Evolutionary conservation across 1,140 invertebrate genomes (phyloP).

Genomic region (Patella vulgata): DNA sequence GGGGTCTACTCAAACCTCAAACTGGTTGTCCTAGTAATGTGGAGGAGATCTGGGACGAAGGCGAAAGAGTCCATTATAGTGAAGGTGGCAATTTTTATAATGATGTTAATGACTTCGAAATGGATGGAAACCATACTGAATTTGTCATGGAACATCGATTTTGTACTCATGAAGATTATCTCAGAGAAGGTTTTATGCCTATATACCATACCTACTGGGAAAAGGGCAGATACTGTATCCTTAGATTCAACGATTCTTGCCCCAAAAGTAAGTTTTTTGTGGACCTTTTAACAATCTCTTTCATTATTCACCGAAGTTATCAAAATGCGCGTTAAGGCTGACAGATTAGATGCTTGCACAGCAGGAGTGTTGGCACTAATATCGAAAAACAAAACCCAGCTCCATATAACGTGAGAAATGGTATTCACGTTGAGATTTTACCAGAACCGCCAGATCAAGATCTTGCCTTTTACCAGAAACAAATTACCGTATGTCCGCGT

Average conservation of each 20-base stretch:
- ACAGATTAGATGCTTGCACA: too few species aligned
- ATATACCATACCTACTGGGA: conserved; percentile 38
- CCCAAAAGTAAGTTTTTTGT: conserved; percentile 23
- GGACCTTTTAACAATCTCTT: background rate
- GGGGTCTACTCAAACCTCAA: conserved; percentile 21
- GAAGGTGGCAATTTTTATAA: conserved; percentile 22
- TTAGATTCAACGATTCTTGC: conserved; percentile 23
- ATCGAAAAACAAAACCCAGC: background rate
- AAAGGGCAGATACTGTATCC: conserved; percentile 32
- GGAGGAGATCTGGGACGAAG: conserved; percentile 21
- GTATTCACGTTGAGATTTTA: too few species aligned
- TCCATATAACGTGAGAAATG: too few species aligned
- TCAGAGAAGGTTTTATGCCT: conserved; percentile 10
- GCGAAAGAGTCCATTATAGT: conserved; percentile 19
- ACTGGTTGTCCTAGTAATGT: conserved; percentile 25
- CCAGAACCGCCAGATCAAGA: too few species aligned
- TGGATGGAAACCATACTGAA: conserved; percentile 21
- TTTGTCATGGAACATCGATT: conserved; percentile 26
- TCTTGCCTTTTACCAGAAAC: too few species aligned
- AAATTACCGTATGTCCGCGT: too few species aligned
- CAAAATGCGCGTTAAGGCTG: background rate
- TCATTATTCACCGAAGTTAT: background rate
- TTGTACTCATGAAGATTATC: conserved; percentile 21
- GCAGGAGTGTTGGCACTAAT: too few species aligned
- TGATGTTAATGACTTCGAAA: conserved; percentile 10